Evolutionary conservation across 2,797 vertebrate genomes (phyloP), one percentile per base, ranked within the genome.

Genomic region (Danio kyathit): DNA sequence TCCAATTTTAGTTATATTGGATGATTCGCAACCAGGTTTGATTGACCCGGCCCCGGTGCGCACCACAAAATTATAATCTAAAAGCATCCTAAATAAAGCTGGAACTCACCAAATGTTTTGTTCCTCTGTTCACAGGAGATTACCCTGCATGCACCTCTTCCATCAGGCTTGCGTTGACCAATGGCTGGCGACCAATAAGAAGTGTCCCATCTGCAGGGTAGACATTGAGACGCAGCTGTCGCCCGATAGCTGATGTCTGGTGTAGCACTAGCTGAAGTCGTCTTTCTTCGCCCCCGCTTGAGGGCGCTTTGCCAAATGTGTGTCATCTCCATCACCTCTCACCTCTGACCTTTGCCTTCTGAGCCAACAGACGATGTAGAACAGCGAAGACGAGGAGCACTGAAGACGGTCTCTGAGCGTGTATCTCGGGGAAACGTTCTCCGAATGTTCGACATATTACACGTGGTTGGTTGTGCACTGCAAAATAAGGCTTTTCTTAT

Each of bases 91-190:
- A 29, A 29, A 29, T 29, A 29, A 29, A n/a, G n/a, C 29, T 29
- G 29, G 29, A 29, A 29, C 29, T 3, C 6, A 13, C 19, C 19
- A 73, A 57, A 44, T 5, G 0, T 72, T 16, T 77, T 60, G n/a
- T 54, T 82, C 38, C 54, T 70, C 67, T 76, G 60, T n/a, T 81
- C 59, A 87, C 84, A 99, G 98, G 94, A 95, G 98, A 86, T 94
- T 99, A 90, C 98, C 98, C 81, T 99, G 98, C 93, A 99, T 99
- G 98, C 98, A 99, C 91, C 97, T 99, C 87, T 99, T 99, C 91
- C 98, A 99, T 87, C 98, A 99, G 93, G 95, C 95, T 9, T 99
- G 98, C 1, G 97, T 99, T 84, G 98, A 99, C 92, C 98, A 99
- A 90, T 99, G 98, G 98, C 94, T 99, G 90, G 97, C 95, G 78